Evolutionary conservation across 2,797 vertebrate species (phyloP), one percentile per base, ranked within the genome.

Genomic region (Parauchenoglanis ngamensis): DNA sequence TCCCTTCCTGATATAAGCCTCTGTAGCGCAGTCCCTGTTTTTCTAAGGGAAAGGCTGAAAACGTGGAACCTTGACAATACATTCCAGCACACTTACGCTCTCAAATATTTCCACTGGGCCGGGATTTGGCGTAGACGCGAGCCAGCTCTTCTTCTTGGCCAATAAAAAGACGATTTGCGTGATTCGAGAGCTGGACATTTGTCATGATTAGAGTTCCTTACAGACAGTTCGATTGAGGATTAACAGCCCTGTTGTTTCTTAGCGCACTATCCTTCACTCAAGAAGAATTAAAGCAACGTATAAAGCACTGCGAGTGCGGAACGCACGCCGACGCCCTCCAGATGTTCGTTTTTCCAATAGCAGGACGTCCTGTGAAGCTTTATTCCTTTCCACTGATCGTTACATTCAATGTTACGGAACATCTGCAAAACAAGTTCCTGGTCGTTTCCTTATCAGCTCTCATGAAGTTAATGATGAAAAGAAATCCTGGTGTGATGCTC

Each of bases 31-130:
- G 35, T 57, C 13, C 44, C 19, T 85, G 57, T 52, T 84, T 77
- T 83, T 54, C 57, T 68, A 56, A 77, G 56, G 86, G 31, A 77
- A 83, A 19, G 25, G 13, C 81, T 76, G 54, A 56, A 77, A 84
- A 68, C 2, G 7, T 56, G 57, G 31, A 67, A 54, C 40, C 23
- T 21, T 11, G 19, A 68, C 57, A 56, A 23, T 21, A 54, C 68
- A 83, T 82, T 82, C 80, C 80, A 59, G 12, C 46, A 63, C n/a
- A 79, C 49, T 49, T 49, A 49, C 3, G 67, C 25, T 63, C 31
- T 56, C 7, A 76, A 77, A 87, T 67, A 67, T 87, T 83, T 83
- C 44, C 23, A 28, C 21, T 77, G 86, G 80, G 83, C 12, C 10
- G 44, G 1, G 21, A 44, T 44, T 49, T 67, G 12, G 79, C 2